A percentile compares a stretch with the other conserved stretches of the same genome.
Evolutionary conservation across 1,140 invertebrate genomes (phyloP).

Genomic region (Drosophila nasuta): DNA sequence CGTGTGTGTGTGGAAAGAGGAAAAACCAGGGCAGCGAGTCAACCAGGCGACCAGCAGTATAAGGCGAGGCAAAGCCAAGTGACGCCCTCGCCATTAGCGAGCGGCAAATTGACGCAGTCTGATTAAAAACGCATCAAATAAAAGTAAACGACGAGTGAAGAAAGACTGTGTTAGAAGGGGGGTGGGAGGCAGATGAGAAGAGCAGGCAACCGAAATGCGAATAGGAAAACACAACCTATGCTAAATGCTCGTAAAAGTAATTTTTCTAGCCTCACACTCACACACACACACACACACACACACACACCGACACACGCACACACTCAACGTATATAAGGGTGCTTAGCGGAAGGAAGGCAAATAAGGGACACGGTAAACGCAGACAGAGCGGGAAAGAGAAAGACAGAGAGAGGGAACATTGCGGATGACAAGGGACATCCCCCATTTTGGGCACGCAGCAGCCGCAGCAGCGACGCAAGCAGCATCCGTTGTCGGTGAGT

Average conservation of each 20-base stretch:
- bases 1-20: neutral
- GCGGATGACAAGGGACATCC: constrained; percentile 50
- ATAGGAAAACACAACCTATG: constrained; percentile 60
- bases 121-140: constrained; percentile 78
- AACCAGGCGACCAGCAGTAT: constrained; percentile 12
- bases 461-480: constrained; percentile 4
- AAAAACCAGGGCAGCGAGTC: constrained; percentile 12
- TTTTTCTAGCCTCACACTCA: constrained; percentile 52
- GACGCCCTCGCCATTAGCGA: constrained; percentile 56
- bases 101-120: constrained; percentile 73
- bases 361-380: constrained; percentile 39
- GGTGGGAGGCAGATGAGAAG: neutral
- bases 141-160: constrained; percentile 46
- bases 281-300: constrained; percentile 19
- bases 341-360: constrained; percentile 31
- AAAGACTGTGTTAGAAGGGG: neutral
- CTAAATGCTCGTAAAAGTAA: constrained; percentile 76
- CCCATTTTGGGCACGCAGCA: constrained; percentile 43
- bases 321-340: constrained; percentile 51
- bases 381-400: constrained; percentile 5
- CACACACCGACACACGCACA: constrained; percentile 19
- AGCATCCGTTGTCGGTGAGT: constrained; percentile 34
- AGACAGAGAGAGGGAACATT: constrained; percentile 8
- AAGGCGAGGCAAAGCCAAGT: constrained; percentile 33
- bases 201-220: constrained; percentile 14